Base-by-base conservation (phyloP, 2,113 vertebrate species). In the Pomatostomus ruficeps region DNA sequence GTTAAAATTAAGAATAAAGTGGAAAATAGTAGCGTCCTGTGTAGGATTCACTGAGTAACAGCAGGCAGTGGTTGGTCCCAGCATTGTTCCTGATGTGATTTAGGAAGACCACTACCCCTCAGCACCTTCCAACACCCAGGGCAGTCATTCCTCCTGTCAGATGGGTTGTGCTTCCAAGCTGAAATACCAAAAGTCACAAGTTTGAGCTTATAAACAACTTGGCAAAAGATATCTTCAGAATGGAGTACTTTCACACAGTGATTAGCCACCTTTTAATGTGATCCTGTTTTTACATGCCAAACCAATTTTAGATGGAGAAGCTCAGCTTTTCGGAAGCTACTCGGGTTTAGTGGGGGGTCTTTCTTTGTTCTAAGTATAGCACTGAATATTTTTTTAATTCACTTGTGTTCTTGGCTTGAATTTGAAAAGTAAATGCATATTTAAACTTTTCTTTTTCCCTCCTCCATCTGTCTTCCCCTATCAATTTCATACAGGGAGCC, bases 401-500 rank as follows among this genome's bases (percentile, higher is more conserved):
- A 26, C 6, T 65, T 75, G 10, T 85, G 16, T 45, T 79, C 40
- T 76, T 85, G 35, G 11, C 51, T 79, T 89, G 57, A 79, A 73
- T 91, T 89, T 91, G 40, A 85, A 52, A 83, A 71, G 31, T 46
- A 80, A 95, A 71, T 65, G 13, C 46, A 8, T 79, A 58, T 93
- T 94, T 91, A 77, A 91, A 70, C 24, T 59, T 42, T 17, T 35
- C n/a, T 81, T 89, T 73, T 92, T 35, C 19, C 6, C 13, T 40
- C 8, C 28, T 82, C 13, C 16, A 8, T 52, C 33, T 11, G 1
- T 78, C 42, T 83, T 23, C 38, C 6, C 38, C 29, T 35, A 13
- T 68, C 61, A 45, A 63, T 94, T 96, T 94, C 72, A 54, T 95
- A 31, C 91, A 99, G 99, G 95, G 99, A 99, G 91, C 99, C 99